Percentiles rank a stretch among this genome's conserved stretches.
Evolutionary conservation across 2,113 vertebrate species (phyloP).

Genomic region (Petrocephalus zakoni): DNA sequence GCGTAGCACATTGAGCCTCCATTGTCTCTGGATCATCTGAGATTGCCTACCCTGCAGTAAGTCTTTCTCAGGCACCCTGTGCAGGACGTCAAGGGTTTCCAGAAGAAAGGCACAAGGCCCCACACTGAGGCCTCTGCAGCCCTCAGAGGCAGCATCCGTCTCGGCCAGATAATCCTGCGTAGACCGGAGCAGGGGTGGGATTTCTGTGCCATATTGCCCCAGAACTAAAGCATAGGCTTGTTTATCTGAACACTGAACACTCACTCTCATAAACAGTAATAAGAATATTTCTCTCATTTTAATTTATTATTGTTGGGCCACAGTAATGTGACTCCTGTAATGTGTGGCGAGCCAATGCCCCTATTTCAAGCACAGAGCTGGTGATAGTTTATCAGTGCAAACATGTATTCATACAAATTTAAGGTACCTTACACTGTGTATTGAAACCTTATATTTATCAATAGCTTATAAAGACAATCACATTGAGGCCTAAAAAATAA

Average conservation of each 20-base stretch:
- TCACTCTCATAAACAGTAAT: not conserved
- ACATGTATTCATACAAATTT: conserved; percentile 1
- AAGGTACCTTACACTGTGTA: not conserved
- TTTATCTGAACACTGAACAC: not conserved
- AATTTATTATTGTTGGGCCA: not conserved
- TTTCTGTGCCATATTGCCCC: not conserved
- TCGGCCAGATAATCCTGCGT: not conserved
- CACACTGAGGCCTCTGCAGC: not conserved
- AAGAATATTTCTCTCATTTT: not conserved
- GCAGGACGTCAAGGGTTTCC: not conserved
- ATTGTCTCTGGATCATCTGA: not conserved
- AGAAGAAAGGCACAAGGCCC: not conserved
- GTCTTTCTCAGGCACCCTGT: not conserved
- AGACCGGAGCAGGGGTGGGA: not conserved
- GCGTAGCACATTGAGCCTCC: not conserved
- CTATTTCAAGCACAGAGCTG: conserved; percentile 5
- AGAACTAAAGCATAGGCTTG: not conserved
- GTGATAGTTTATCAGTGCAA: conserved; percentile 20
- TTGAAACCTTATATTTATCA: not conserved
- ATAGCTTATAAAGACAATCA: conserved; percentile 2
- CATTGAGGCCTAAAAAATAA: not conserved
- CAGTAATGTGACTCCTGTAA: not conserved
- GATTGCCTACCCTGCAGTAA: not conserved
- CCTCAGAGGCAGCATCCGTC: not conserved
- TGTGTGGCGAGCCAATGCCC: not conserved